Evolutionary conservation across 2,888 invertebrate species (phyloP).

Genomic region (Ferrisia virgata): DNA sequence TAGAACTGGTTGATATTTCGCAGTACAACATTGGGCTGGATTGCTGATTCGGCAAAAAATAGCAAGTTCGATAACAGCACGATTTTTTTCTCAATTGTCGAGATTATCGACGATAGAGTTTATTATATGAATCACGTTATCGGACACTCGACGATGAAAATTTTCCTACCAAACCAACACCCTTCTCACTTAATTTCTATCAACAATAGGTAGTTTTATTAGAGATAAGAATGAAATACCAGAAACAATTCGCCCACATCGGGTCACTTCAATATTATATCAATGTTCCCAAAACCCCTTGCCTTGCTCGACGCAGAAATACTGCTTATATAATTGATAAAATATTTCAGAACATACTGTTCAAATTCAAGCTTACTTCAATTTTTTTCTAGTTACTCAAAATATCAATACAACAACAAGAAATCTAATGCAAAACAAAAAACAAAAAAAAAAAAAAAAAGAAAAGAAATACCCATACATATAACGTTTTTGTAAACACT

Average conservation of each 20-base stretch:
- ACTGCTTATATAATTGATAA: no score
- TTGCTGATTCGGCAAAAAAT: not conserved
- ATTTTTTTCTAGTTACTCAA: no score
- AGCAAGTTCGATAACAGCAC: not conserved
- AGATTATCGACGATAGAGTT: not conserved
- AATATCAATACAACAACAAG: no score
- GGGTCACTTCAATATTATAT: not conserved
- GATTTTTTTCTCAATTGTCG: not conserved
- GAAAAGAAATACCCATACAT: no score
- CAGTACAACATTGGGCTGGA: not conserved
- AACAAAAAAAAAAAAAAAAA: no score
- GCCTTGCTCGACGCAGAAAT: not conserved
- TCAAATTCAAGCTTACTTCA: no score
- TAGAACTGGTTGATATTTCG: not conserved
- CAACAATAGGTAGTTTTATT: not conserved
- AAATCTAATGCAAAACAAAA: no score
- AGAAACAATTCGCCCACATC: constrained; percentile 2
- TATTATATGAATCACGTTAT: not conserved
- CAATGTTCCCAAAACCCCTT: not conserved
- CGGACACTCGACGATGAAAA: not conserved
- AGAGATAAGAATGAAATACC: not conserved
- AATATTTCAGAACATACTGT: no score
- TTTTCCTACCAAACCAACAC: not conserved
- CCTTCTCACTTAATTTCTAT: not conserved
- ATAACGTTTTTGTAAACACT: no score